phyloP scores from a whole-genome alignment of 2,888 invertebrate genomes.

The Dichetophora obliterata region DNA sequence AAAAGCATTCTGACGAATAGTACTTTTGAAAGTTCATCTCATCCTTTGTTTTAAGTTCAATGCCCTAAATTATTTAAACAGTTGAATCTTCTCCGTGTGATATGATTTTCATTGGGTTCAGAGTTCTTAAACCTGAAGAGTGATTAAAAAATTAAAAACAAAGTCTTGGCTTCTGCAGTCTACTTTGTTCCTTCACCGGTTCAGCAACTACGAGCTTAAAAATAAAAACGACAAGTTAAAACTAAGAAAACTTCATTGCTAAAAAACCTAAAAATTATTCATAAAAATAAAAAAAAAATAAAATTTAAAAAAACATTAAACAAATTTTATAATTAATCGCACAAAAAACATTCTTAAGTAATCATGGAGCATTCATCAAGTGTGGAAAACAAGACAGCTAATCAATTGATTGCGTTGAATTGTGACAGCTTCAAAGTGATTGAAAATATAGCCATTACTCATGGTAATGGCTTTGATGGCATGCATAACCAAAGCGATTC shows the following conservation, averaged over 20 bases:
- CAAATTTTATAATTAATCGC: not conserved
- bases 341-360: not conserved
- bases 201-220: conserved; percentile 14
- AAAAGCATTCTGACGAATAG: too few species aligned
- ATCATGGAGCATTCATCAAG: conserved; percentile 5
- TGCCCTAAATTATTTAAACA: too few species aligned
- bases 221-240: not conserved
- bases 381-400: not conserved
- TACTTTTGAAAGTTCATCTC: too few species aligned
- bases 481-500: not conserved
- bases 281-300: not conserved
- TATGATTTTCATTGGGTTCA: conserved; percentile 17
- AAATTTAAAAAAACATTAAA: not conserved
- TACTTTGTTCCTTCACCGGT: conserved; percentile 20
- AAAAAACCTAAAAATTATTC: not conserved
- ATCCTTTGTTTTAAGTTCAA: too few species aligned
- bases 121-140: not conserved
- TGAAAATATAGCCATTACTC: not conserved
- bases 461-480: not conserved
- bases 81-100: too few species aligned
- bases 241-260: not conserved
- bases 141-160: conserved; percentile 37
- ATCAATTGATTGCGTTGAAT: not conserved
- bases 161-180: conserved; percentile 16
- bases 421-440: not conserved